These are phyloP conservation scores for Ceryle rudis DNA, from an alignment of 2,797 vertebrate species.

Conservation along the genomic window DNA sequence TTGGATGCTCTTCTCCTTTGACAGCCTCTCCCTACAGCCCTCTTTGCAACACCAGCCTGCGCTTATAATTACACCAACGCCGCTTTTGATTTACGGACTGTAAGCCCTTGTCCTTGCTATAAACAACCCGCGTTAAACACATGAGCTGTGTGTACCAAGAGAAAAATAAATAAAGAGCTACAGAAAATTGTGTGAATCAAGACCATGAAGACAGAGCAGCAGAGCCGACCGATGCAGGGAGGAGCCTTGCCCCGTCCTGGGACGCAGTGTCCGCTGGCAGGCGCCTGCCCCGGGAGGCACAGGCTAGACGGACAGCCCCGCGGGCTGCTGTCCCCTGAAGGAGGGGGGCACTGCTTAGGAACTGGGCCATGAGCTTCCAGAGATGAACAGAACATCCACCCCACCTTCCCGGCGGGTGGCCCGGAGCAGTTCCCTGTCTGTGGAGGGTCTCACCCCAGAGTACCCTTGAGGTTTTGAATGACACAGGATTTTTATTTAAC, in stretches of 20 bases:
- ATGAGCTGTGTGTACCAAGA: constrained; percentile 45
- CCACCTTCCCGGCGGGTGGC: neutral
- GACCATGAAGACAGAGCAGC: neutral
- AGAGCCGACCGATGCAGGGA: neutral
- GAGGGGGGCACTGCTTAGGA: neutral
- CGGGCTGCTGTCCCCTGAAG: neutral
- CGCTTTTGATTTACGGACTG: constrained; percentile 76
- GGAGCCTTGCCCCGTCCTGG: neutral
- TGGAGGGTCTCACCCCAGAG: neutral
- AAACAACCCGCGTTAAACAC: constrained; percentile 74
- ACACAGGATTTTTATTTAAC: neutral
- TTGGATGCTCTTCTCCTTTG: constrained; percentile 63
- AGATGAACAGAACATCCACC: neutral
- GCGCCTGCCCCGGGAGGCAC: neutral
- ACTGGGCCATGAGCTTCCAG: neutral
- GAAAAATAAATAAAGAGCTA: constrained; percentile 74
- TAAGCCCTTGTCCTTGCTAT: constrained; percentile 71
- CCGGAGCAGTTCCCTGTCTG: neutral
- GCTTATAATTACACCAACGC: constrained; percentile 73
- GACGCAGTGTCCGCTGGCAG: neutral
- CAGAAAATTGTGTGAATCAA: constrained; percentile 38
- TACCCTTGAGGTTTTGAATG: neutral
- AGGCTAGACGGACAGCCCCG: accelerated
- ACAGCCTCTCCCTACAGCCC: constrained; percentile 72
- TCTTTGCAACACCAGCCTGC: constrained; percentile 50